A percentile compares a stretch with the other conserved stretches of the same genome.
Evolutionary conservation across 2,797 vertebrate species (phyloP).

Genomic region (Allobates femoralis): DNA sequence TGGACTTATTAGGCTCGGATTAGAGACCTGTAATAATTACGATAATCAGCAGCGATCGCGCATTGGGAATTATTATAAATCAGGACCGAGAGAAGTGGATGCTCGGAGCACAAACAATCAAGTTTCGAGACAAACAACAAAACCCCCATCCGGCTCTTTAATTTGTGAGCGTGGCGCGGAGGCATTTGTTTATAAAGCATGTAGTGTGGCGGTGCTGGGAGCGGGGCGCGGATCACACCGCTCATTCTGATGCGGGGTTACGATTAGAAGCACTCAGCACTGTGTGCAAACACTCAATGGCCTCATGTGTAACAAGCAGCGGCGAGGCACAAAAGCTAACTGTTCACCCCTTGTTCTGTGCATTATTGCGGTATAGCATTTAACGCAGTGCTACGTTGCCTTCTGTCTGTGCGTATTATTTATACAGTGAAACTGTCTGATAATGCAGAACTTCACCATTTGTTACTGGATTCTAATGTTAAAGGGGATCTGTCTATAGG

Average conservation of each 20-base stretch:
- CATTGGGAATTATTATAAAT: slow-evolving; percentile 24
- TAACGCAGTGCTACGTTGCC: neutral
- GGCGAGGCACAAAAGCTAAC: slow-evolving; percentile 12
- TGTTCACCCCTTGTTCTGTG: slow-evolving; percentile 5
- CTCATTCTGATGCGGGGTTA: neutral
- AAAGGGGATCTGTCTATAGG: neutral
- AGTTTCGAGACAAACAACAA: slow-evolving; percentile 28
- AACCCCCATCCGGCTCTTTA: slow-evolving; percentile 6
- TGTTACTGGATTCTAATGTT: neutral
- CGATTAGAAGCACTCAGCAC: slow-evolving; percentile 29
- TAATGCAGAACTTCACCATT: neutral
- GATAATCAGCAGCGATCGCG: slow-evolving; percentile 15
- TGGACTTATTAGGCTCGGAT: neutral
- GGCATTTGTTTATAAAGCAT: slow-evolving; percentile 32
- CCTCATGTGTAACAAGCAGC: slow-evolving; percentile 13
- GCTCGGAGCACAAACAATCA: slow-evolving; percentile 22
- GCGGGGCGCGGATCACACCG: slow-evolving; percentile 11
- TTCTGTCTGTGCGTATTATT: neutral
- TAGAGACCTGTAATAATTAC: slow-evolving; percentile 18
- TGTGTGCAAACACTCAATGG: slow-evolving; percentile 41
- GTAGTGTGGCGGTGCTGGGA: slow-evolving; percentile 21
- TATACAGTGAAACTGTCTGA: neutral
- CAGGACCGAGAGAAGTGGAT: slow-evolving; percentile 22
- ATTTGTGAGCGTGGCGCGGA: slow-evolving; percentile 14
- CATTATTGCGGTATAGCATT: neutral